phyloP scores from a whole-genome alignment of 2,113 vertebrate genomes.

The Pao palembangensis region DNA sequence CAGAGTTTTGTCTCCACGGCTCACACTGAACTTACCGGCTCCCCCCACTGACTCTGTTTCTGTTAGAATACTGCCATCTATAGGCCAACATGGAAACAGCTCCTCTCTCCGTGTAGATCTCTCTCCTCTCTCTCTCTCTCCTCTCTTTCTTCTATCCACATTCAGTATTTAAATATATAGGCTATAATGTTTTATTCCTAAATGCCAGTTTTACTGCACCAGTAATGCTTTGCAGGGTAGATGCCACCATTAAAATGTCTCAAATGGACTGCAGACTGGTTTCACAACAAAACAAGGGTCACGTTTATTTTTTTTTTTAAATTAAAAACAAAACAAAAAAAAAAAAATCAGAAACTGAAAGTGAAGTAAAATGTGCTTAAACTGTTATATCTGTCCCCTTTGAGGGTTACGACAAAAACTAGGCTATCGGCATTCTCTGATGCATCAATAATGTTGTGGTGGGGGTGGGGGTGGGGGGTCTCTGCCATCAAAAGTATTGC shows the following conservation, averaged over 20 bases:
- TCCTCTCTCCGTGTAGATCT: neutral
- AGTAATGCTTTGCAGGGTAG: no score
- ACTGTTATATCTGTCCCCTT: slow-evolving; percentile 29
- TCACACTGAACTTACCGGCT: slow-evolving; percentile 9
- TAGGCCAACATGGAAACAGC: slow-evolving; percentile 46
- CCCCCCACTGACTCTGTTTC: slow-evolving; percentile 32
- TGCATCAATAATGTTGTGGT: slow-evolving; percentile 71
- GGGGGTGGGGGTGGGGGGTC: slow-evolving; percentile 39
- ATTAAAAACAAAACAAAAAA: no score
- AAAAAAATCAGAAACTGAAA: neutral
- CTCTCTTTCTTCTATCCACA: no score
- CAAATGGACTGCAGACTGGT: no score
- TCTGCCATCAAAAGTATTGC: slow-evolving; percentile 73
- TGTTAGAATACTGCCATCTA: slow-evolving; percentile 78
- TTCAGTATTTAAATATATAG: no score
- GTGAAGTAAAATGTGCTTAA: slow-evolving; percentile 12
- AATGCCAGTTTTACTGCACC: no score
- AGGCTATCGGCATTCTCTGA: slow-evolving; percentile 63
- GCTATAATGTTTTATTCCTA: no score
- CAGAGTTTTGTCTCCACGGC: slow-evolving; percentile 27
- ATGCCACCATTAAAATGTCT: no score
- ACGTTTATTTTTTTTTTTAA: neutral
- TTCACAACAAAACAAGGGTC: no score
- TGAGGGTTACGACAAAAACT: slow-evolving; percentile 54
- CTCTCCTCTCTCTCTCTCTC: neutral